Evolutionary conservation across 1,140 invertebrate species (phyloP).

Genomic region (Drosophila eugracilis): DNA sequence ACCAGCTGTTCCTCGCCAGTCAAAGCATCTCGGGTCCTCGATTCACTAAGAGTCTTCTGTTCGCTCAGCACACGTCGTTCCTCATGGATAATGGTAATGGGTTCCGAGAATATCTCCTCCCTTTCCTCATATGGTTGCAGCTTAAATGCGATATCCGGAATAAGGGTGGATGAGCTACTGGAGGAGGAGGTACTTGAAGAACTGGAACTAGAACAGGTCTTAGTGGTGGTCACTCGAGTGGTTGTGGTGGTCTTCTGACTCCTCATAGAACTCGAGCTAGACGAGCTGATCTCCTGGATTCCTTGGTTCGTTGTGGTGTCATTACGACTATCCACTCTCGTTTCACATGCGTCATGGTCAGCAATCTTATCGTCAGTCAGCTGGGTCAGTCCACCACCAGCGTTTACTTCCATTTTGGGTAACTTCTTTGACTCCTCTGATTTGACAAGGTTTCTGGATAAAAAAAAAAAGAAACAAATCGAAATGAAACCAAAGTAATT

Average conservation of each 20-base stretch:
- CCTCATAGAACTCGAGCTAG: conserved; percentile 26
- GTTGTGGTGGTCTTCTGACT: conserved; percentile 59
- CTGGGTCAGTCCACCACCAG: conserved; percentile 23
- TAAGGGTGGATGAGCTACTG: conserved; percentile 35
- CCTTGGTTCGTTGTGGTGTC: conserved; percentile 37
- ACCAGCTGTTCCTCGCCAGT: conserved; percentile 76
- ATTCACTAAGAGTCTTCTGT: conserved; percentile 70
- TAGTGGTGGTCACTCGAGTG: conserved; percentile 60
- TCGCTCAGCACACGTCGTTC: conserved; percentile 73
- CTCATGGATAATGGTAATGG: conserved; percentile 60
- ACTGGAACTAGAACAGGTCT: conserved; percentile 52
- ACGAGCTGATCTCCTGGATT: conserved; percentile 32
- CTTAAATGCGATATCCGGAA: conserved; percentile 63
- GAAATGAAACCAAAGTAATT: conserved; percentile 50
- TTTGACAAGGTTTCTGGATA: conserved; percentile 65
- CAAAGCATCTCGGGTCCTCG: conserved; percentile 58
- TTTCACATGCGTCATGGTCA: conserved; percentile 46
- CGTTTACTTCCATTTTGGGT: conserved; percentile 63
- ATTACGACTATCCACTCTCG: conserved; percentile 8
- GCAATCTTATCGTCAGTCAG: conserved; percentile 66
- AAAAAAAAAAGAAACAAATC: conserved; percentile 10
- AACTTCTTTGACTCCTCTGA: conserved; percentile 69
- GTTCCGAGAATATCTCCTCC: conserved; percentile 16
- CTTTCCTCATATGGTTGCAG: conserved; percentile 69
- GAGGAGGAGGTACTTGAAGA: conserved; percentile 56